These are phyloP conservation scores for Peromyscus attwateri DNA, from an alignment of 2,797 vertebrate species.

Conservation along the genomic window DNA sequence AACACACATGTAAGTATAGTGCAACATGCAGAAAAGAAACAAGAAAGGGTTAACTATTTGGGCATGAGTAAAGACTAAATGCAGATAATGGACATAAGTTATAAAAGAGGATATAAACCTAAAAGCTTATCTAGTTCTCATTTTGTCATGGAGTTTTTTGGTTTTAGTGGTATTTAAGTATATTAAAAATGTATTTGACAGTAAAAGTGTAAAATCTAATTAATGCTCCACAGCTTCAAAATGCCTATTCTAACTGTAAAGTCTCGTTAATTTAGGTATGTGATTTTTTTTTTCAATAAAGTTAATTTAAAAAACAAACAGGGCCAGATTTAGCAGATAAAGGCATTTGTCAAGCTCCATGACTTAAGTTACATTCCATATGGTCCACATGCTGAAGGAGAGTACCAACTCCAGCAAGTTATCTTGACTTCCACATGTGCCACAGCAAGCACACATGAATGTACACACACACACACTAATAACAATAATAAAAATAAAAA, in stretches of 20 bases:
- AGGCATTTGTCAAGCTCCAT: background rate
- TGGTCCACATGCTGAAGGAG: background rate
- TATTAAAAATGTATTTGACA: background rate
- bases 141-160: background rate
- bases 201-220: background rate
- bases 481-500: background rate
- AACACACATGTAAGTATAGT: background rate
- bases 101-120: background rate
- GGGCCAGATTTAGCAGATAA: background rate
- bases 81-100: background rate
- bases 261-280: background rate
- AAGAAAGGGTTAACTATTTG: background rate
- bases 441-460: background rate
- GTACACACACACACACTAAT: too few species aligned
- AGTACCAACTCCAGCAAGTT: background rate
- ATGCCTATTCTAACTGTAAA: background rate
- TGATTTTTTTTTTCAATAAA: background rate
- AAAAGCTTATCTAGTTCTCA: background rate
- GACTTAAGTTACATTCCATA: background rate
- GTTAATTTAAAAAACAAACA: background rate
- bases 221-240: background rate
- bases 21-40: background rate
- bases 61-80: background rate
- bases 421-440: background rate
- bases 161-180: background rate